Base-by-base conservation (phyloP, 2,113 vertebrate species). In the Vulpes ferrilata region DNA sequence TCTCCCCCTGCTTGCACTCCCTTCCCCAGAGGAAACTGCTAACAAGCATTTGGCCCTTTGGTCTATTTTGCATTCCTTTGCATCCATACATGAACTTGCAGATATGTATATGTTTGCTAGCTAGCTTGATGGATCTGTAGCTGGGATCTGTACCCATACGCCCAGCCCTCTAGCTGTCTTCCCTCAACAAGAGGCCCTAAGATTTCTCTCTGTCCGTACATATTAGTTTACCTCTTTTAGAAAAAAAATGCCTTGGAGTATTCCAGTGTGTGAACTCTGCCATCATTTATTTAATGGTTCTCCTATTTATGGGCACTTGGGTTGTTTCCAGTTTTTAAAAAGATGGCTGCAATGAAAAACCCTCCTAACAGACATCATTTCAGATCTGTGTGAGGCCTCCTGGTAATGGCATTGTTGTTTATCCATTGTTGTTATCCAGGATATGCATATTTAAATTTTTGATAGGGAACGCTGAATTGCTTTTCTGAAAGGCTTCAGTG, bases 391-490 rank as follows among this genome's bases (percentile, higher is more conserved):
- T 27, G 67, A 79, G 53, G 82, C 65, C 53, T 91, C 23, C 53
- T 88, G 78, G 79, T 85, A 88, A 65, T 80, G 48, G n/a, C 64
- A 2, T 60, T 62, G 10, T 38, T 74, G 55, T 35, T 35, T 35
- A 35, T 35, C 35, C 35, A 35, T 35, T 35, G 35, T 35, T 35
- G 35, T 35, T 35, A 35, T 35, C 35, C 35, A 71, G 62, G 69
- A 64, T 79, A 30, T 64, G 22, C 69, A 25, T 69, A 55, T 88
- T 91, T 91, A 97, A 62, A 22, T 79, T 88, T 88, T 82, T 71
- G 30, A 48, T 69, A 48, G 57, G 90, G 76, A 83, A 71, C 53
- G 53, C 8, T 5, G 78, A 88, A 71, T 79, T 88, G 92, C 83
- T 78, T 88, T 90, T 95, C 76, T 79, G 30, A 65, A 92, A 78